Percentiles rank a stretch among this genome's conserved stretches.
Conservation (phyloP, 2,797 vertebrate species). For the Hydrocynus forskahlii region DNA sequence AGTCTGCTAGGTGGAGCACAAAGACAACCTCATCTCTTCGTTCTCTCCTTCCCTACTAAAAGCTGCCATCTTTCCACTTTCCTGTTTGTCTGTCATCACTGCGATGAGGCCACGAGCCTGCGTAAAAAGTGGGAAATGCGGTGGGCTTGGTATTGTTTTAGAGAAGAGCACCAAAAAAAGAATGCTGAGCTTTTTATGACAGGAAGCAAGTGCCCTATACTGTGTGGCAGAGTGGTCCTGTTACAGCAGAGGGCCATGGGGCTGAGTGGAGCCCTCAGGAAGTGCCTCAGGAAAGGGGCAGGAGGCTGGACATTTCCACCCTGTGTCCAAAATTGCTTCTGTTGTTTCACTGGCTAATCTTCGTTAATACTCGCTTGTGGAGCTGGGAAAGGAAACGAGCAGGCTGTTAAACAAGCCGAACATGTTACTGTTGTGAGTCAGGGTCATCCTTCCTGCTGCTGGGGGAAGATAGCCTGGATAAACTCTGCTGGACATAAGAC, state of each 20-base stretch:
- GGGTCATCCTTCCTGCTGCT: conserved; percentile 72
- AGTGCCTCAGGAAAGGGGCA: conserved; percentile 59
- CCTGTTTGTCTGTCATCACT: conserved; percentile 12
- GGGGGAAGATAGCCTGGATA: conserved; percentile 48
- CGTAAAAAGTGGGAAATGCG: conserved; percentile 60
- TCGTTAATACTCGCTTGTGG: conserved; percentile 63
- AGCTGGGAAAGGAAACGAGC: conserved; percentile 72
- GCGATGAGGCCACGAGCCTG: neutral
- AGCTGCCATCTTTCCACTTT: conserved; percentile 26
- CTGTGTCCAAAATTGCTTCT: conserved; percentile 75
- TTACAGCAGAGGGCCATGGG: conserved; percentile 63
- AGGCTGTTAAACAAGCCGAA: conserved; percentile 64
- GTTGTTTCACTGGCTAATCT: conserved; percentile 72
- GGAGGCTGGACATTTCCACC: conserved; percentile 64
- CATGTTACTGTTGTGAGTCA: conserved; percentile 73
- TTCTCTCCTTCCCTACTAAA: conserved; percentile 24
- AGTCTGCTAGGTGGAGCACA: neutral
- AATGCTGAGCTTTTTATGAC: conserved; percentile 56
- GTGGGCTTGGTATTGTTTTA: conserved; percentile 57
- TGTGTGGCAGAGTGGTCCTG: conserved; percentile 63
- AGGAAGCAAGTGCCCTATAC: conserved; percentile 56
- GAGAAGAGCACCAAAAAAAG: conserved; percentile 42
- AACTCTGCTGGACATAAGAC: conserved; percentile 27
- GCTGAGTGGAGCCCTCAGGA: conserved; percentile 71
- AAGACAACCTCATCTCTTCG: neutral